These are phyloP conservation scores for human DNA, from an alignment of 2,113 vertebrate genomes.

Conservation along the genomic window DNA sequence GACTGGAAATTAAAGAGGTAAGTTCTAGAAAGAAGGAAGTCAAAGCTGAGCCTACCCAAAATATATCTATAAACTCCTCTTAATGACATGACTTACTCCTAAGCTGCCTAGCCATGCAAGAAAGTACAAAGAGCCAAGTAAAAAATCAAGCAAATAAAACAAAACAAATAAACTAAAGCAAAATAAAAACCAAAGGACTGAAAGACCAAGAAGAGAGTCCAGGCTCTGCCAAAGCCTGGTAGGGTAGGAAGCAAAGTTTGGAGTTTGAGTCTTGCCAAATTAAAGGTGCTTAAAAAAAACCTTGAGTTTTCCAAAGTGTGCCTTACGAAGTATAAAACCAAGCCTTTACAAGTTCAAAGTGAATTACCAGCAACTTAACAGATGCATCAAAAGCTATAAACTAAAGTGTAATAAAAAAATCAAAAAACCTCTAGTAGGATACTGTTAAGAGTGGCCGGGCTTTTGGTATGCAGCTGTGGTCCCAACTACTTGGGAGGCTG, in stretches of 20 bases:
- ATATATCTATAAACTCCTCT: neutral
- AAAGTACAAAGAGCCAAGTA: neutral
- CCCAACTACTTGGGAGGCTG: neutral
- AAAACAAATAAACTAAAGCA: neutral
- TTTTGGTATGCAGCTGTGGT: neutral
- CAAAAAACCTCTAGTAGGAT: too few species aligned
- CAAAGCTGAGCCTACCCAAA: neutral
- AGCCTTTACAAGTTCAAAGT: neutral
- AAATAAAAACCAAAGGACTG: neutral
- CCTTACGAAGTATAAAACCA: neutral
- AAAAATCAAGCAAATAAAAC: neutral
- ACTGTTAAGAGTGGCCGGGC: too few species aligned
- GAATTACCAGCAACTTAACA: neutral
- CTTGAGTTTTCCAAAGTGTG: neutral
- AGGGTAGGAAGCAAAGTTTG: neutral
- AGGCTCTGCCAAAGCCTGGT: neutral
- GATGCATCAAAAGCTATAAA: neutral
- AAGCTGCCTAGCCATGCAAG: neutral
- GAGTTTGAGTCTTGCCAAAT: neutral
- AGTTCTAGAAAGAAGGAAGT: neutral
- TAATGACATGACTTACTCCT: neutral
- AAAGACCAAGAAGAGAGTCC: neutral
- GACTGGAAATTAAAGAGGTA: neutral
- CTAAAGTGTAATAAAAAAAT: neutral
- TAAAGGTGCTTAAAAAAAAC: neutral